Percentiles rank a stretch among this genome's conserved stretches.
These are phyloP conservation scores for Rhaphigaster nebulosa DNA, from an alignment of 2,888 invertebrate genomes.

Conservation along the genomic window DNA sequence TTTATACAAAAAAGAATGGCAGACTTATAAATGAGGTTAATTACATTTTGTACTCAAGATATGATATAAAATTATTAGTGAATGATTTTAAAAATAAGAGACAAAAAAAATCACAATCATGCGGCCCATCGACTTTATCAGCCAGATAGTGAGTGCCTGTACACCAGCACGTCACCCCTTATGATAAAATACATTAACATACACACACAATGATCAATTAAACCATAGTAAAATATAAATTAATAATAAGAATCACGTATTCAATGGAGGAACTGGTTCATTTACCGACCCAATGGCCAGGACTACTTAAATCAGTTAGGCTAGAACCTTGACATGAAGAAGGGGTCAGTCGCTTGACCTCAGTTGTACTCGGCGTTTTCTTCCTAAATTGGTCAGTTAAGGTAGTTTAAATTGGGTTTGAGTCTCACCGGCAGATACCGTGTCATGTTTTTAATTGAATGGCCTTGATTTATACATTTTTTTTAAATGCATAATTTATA, in stretches of 20 bases:
- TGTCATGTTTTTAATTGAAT: neutral
- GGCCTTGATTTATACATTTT: neutral
- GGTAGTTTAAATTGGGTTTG: neutral
- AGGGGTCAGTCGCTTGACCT: constrained; percentile 30
- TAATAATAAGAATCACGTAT: neutral
- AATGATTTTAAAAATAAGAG: constrained; percentile 16
- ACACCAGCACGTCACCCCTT: neutral
- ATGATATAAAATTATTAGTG: constrained; percentile 30
- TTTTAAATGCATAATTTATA: too few species aligned
- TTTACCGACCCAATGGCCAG: neutral
- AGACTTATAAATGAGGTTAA: constrained; percentile 23
- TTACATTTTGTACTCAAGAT: neutral
- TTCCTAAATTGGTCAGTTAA: constrained; percentile 5
- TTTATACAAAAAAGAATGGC: neutral
- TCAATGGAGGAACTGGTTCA: neutral
- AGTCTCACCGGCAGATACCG: neutral
- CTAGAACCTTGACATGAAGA: neutral
- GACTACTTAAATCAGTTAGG: constrained; percentile 38
- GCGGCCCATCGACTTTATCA: constrained; percentile 15
- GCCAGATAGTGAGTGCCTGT: neutral
- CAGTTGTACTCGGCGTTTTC: neutral
- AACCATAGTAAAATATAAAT: neutral
- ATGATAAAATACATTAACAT: constrained; percentile 13
- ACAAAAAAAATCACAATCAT: neutral
- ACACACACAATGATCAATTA: neutral